Base-by-base conservation (phyloP, 2,888 invertebrate genomes). In the Macroteleia sp. region DNA sequence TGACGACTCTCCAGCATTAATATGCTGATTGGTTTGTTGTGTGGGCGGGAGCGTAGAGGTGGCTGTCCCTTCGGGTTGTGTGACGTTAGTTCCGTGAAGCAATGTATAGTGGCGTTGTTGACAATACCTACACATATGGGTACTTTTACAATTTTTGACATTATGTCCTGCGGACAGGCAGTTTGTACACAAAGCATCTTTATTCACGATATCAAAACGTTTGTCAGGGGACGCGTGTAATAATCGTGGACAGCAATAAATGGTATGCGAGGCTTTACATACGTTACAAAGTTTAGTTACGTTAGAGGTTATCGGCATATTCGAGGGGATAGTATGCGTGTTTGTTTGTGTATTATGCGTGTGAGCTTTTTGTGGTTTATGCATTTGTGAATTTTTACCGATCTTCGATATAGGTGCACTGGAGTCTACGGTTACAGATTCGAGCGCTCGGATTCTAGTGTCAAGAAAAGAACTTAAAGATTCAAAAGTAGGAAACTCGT, bases 91-190 rank as follows among this genome's bases (percentile, higher is more conserved):
- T 1, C 10, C 16, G n/a, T 59, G 59, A 17, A 59, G n/a, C 8
- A 59, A 4, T 9, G 44, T n/a, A 17, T 61, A 46, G 14, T 61
- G 61, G 9, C 34, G 32, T 17, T 22, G 20, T 10, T 17, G 10
- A 34, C 61, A 61, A 17, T 36, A 19, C 3, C 39, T n/a, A 50
- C 62, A 62, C 5, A 1, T n/a, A 17, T 14, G 25, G 8, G 19
- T 25, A 16, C 61, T 61, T 3, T 46, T 46, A 25, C 61, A 61
- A 12, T 1, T 2, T 42, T 28, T 19, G 9, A 4, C 5, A 16
- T 5, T 1, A 30, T 57, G 57, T 20, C 42, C 42, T 2, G 42
- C 1, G 1, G 57, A 42, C 17, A 57, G 14, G 9, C 57, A 57
- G 9, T 57, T 57, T 10, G 4, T 17, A 12, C 57, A 57, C 8